Evolutionary conservation across 2,797 vertebrate species (phyloP), one percentile per base, ranked within the genome.

Genomic region (Anolis apletophallus): DNA sequence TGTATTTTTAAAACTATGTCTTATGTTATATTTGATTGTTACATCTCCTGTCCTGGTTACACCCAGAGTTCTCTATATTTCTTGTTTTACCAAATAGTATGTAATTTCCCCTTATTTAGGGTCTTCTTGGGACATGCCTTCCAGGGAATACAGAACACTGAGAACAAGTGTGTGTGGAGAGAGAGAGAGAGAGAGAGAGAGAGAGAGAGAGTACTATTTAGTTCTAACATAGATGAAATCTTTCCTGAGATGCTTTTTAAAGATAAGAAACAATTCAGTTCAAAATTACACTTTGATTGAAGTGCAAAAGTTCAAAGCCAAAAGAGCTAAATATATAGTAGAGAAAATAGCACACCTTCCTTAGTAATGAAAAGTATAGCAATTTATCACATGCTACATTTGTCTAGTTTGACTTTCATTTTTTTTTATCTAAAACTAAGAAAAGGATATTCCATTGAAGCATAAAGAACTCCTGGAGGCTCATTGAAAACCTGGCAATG

Each of bases 271-370:
- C 75, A 87, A 68, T 85, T 94, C 91, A 88, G 77, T 91, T 93
- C 87, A 94, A 93, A 94, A 94, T 94, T 93, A 85, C 54, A 85
- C 90, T 94, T 93, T 95, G 92, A 94, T 93, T 93, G 90, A 94
- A 94, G 89, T 91, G 81, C 61, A 92, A 91, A 94, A 80, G 83
- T 95, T 95, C 92, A 95, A 95, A 94, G 76, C 19, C 83, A 86
- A 95, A 91, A 59, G 34, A 94, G 85, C 54, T 93, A 95, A 94
- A 93, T 93, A 90, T 80, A 89, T 80, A 90, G 76, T 16, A 89
- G 50, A 93, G 81, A 92, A 95, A 95, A 93, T 72, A 88, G 61
- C 85, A 87, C 73, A 89, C 13, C 11, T 92, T 89, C 68, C 89
- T 89, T 85, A 91, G 77, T 92, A 95, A 94, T 90, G 84, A 94